Evolutionary conservation across 1,140 invertebrate genomes (phyloP).

Genomic region (Nomia melanderi): DNA sequence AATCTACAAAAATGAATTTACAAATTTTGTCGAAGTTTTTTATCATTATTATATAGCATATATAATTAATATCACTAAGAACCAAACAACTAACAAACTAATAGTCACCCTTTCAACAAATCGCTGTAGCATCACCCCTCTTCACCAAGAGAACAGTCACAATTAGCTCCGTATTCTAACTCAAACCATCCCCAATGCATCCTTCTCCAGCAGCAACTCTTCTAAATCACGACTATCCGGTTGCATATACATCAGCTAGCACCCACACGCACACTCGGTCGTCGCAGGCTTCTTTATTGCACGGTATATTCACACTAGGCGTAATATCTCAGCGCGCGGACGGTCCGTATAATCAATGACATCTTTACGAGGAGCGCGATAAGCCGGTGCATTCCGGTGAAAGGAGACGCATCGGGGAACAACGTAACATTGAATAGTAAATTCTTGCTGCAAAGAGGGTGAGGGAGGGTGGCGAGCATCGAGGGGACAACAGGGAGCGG

Average conservation of each 20-base stretch:
- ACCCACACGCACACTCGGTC: slow-evolving; percentile 2
- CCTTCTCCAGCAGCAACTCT: too few relatives aligned
- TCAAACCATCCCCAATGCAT: too few relatives aligned
- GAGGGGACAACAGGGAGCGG: slow-evolving; percentile 58
- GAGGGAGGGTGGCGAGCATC: slow-evolving; percentile 21
- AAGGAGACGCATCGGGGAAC: slow-evolving; percentile 22
- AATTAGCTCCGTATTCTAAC: slow-evolving; percentile 39
- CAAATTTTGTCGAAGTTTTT: too few relatives aligned
- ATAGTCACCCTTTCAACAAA: too few relatives aligned
- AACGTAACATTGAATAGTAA: too few relatives aligned
- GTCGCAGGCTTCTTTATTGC: slow-evolving; percentile 60
- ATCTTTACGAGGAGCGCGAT: slow-evolving; percentile 67
- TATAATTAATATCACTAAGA: too few relatives aligned
- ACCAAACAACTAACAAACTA: too few relatives aligned
- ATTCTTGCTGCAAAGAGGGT: too few relatives aligned
- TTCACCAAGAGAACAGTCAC: neutral
- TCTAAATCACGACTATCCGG: slow-evolving; percentile 47
- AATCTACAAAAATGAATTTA: too few relatives aligned
- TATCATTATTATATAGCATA: too few relatives aligned
- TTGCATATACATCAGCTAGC: neutral
- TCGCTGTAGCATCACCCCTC: too few relatives aligned
- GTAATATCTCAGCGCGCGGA: slow-evolving; percentile 60
- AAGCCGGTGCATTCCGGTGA: slow-evolving; percentile 51
- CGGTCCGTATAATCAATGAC: slow-evolving; percentile 68
- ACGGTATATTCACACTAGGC: slow-evolving; percentile 58